Conservation (phyloP, 2,888 invertebrate species). For the Tipula vernalis region DNA sequence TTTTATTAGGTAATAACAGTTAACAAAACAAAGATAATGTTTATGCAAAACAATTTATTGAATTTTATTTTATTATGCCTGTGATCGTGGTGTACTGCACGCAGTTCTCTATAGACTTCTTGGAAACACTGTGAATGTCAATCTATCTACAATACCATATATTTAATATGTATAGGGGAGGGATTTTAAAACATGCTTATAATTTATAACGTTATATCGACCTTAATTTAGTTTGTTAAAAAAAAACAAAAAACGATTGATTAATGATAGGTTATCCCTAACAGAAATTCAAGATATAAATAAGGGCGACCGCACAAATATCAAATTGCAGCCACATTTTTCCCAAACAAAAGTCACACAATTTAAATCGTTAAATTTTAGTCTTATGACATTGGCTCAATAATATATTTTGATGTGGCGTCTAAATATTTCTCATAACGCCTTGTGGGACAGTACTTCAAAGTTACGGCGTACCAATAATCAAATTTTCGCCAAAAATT, state of each 20-base stretch:
- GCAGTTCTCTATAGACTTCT: not conserved
- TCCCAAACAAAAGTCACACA: not conserved
- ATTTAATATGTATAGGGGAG: not conserved
- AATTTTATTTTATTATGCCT: not conserved
- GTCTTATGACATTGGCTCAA: too few species aligned
- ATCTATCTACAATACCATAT: not conserved
- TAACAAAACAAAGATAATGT: not conserved
- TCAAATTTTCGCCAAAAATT: too few species aligned
- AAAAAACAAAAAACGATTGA: not conserved
- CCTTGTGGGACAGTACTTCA: too few species aligned
- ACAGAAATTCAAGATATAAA: not conserved
- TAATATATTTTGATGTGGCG: too few species aligned
- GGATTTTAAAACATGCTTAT: not conserved
- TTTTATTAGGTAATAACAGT: not conserved
- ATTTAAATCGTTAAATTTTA: too few species aligned
- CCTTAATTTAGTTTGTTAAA: not conserved
- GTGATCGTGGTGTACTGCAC: not conserved
- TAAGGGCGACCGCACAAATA: not conserved
- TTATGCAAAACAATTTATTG: not conserved
- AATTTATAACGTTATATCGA: not conserved
- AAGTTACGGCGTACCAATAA: too few species aligned
- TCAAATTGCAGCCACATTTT: not conserved
- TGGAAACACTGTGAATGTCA: not conserved
- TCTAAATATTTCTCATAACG: too few species aligned
- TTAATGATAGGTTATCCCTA: not conserved